Base-by-base conservation (phyloP, 2,113 vertebrate genomes). In the Orthonyx spaldingii region DNA sequence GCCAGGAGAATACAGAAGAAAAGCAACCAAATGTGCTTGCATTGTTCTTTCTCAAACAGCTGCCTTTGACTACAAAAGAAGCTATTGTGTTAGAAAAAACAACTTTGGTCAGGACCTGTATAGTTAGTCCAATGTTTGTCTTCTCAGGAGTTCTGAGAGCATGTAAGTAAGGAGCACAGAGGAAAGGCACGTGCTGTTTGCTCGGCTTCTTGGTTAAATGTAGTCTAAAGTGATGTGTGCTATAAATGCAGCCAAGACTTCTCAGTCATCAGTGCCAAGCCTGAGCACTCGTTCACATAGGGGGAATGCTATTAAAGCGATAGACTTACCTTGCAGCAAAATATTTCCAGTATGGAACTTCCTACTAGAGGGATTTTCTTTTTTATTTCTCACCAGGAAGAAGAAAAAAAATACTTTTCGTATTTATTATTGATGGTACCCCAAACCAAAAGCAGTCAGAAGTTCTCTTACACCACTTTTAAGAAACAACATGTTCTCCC, bases 21-120 rank as follows among this genome's bases (percentile, higher is more conserved):
- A 95, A 80, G 86, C 28, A 68, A 82, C 46, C 61, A 79, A 64
- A 76, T 23, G 28, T 49, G 13, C n/a, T 69, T 49, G 28, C 30
- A 94, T 61, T 93, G 57, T 95, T 94, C 74, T 96, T 93, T 78
- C 84, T 84, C 57, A 72, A 12, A 13, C 81, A 95, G 53, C 90
- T 94, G 70, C 87, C 80, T 87, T 71, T 71, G 56, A 75, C 77
- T 71, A 79, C 37, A 91, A 53, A 80, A 91, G 35, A 78, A 20
- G 16, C 33, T 79, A 78, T 42, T 92, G 50, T 66, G 42, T 63
- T 56, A 82, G 27, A 47, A 89, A 78, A 60, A 69, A 61, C 30
- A 69, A 5, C 49, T 84, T 35, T 82, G 41, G 30, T 71, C 59
- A 70, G 74, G n/a, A 85, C 33, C 27, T 26, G 17, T n/a, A 71